Evolutionary conservation across 2,888 invertebrate genomes (phyloP).

Genomic region (Drosophila rellima): DNA sequence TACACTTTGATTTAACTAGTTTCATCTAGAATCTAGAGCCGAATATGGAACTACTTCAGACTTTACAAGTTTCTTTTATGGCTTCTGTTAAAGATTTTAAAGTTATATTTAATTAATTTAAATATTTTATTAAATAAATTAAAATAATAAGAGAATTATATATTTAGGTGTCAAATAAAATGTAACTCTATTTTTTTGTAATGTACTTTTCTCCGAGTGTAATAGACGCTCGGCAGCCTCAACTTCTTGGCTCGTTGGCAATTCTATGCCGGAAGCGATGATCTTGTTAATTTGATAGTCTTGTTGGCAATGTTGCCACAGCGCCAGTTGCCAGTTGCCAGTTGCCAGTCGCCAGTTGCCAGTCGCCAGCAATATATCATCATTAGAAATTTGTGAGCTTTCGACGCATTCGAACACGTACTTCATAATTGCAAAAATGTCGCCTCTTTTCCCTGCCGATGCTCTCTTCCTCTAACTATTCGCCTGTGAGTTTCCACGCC

Average conservation of each 20-base stretch:
- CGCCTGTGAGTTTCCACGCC: slow-evolving; percentile 39
- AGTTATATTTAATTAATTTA: no score
- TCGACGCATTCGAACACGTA: slow-evolving; percentile 77
- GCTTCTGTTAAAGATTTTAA: no score
- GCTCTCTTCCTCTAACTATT: background rate
- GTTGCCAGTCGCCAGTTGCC: slow-evolving; percentile 26
- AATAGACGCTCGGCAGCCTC: slow-evolving; percentile 11
- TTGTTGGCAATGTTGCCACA: slow-evolving; percentile 57
- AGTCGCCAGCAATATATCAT: slow-evolving; percentile 70
- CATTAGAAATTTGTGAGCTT: slow-evolving; percentile 82
- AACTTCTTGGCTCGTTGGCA: slow-evolving; percentile 16
- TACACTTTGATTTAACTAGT: background rate
- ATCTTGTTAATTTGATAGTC: slow-evolving; percentile 82
- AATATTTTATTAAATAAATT: no score
- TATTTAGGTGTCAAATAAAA: background rate
- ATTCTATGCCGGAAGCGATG: slow-evolving; percentile 77
- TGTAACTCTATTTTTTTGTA: background rate
- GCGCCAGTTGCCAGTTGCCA: slow-evolving; percentile 31
- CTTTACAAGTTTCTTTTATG: background rate
- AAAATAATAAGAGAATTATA: no score
- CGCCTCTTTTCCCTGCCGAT: background rate
- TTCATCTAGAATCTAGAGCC: no score
- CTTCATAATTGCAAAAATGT: slow-evolving; percentile 65
- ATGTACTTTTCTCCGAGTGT: background rate
- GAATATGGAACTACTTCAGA: no score